Evolutionary conservation across 37 sponge, comb jelly and placozoan genomes (phyloP).

Genomic region (Spongilla lacustris): DNA sequence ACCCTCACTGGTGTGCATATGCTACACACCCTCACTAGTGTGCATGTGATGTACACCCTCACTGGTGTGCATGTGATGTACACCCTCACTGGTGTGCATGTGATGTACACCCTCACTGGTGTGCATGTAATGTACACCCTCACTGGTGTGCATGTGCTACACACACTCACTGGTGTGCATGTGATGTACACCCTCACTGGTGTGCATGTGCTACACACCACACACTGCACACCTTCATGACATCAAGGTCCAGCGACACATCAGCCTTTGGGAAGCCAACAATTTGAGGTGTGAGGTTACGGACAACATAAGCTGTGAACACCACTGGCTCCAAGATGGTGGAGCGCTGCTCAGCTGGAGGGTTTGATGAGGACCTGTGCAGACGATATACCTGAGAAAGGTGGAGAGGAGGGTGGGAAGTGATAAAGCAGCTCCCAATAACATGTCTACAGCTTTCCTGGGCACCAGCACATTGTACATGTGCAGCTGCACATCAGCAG

Average conservation of each 20-base stretch:
- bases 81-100: no score
- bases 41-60: no score
- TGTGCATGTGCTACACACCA: not conserved
- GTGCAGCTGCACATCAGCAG: no score
- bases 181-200: not conserved
- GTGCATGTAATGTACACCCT: not conserved
- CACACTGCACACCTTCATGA: conserved; percentile 20
- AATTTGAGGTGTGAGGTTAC: conserved; percentile 47
- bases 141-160: not conserved
- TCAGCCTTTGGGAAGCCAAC: conserved; percentile 43
- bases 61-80: no score
- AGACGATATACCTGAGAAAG: not conserved
- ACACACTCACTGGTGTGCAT: not conserved
- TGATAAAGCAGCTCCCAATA: not conserved
- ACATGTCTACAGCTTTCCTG: no score
- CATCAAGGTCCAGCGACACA: conserved; percentile 11
- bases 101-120: not conserved
- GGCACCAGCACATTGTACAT: no score
- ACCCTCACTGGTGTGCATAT: no score
- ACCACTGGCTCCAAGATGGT: conserved; percentile 43
- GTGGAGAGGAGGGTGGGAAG: not conserved
- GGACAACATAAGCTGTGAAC: conserved; percentile 27
- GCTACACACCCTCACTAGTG: no score
- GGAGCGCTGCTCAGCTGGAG: not conserved
- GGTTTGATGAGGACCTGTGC: not conserved